phyloP scores from a whole-genome alignment of 2,113 vertebrate genomes.

The Ivindomyrus marchei region DNA sequence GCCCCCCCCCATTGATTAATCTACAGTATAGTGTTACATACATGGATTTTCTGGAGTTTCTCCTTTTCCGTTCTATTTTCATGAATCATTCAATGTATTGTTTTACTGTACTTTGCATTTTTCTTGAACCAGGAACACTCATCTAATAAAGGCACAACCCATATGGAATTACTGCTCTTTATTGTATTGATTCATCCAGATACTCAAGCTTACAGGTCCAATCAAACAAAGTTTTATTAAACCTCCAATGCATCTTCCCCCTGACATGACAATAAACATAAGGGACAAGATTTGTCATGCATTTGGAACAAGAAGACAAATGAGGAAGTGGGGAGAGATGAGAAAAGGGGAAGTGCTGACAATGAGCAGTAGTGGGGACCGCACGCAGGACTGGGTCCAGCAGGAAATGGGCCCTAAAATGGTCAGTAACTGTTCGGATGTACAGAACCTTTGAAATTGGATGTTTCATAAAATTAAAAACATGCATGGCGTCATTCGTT shows the following conservation, averaged over 20 bases:
- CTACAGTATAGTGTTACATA: background rate
- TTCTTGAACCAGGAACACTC: background rate
- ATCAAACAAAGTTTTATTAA: background rate
- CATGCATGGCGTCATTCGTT: background rate
- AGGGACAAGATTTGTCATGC: background rate
- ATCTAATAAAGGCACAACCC: background rate
- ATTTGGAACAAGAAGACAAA: background rate
- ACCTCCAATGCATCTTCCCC: background rate
- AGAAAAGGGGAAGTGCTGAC: background rate
- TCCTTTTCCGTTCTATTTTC: background rate
- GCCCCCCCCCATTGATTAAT: background rate
- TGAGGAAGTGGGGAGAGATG: background rate
- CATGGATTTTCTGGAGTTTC: background rate
- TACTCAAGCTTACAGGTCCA: background rate
- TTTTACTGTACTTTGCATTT: background rate
- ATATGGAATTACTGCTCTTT: background rate
- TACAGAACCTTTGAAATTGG: background rate
- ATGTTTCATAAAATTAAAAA: background rate
- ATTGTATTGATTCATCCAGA: background rate
- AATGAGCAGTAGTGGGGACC: background rate
- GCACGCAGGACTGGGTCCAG: background rate
- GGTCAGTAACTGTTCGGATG: background rate
- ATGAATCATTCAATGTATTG: background rate
- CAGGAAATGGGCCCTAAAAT: background rate
- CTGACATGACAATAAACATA: background rate